Percentiles rank a stretch among this genome's conserved stretches.
Conservation (phyloP, 2,888 invertebrate genomes). For the Tineola bisselliella region DNA sequence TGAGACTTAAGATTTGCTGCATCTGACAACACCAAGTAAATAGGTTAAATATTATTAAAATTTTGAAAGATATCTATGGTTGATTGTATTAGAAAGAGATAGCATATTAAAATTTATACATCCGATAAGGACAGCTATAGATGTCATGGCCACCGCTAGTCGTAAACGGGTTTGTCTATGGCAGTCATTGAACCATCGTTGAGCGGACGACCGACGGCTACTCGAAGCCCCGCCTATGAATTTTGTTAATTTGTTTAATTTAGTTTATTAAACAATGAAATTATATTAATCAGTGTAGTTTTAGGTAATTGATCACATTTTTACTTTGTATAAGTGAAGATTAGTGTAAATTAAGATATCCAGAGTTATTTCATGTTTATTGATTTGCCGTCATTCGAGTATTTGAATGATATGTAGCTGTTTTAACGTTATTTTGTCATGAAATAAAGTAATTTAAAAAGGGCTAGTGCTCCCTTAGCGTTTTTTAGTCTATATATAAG, state of each 20-base stretch:
- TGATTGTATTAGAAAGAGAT: not conserved
- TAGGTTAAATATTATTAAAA: not conserved
- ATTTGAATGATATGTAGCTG: not conserved
- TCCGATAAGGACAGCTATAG: not conserved
- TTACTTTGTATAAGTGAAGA: not conserved
- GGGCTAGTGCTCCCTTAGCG: constrained; percentile 23
- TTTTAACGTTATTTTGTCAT: constrained; percentile 31
- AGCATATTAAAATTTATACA: not conserved
- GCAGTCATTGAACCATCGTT: constrained; percentile 46
- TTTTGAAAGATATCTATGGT: not conserved
- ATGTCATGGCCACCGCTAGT: constrained; percentile 7
- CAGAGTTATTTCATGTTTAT: constrained; percentile 26
- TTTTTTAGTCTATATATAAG: constrained; percentile 20
- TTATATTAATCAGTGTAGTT: not conserved
- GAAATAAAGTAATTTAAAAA: constrained; percentile 28
- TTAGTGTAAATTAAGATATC: not conserved
- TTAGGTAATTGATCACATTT: not conserved
- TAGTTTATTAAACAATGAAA: constrained; percentile 26
- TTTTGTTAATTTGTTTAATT: constrained; percentile 45
- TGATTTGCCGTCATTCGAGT: constrained; percentile 38
- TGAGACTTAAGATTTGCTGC: no score
- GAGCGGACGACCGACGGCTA: constrained; percentile 52
- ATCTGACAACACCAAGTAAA: not conserved
- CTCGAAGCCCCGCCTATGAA: constrained; percentile 53
- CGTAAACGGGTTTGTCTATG: constrained; percentile 27